Base-by-base conservation (phyloP, 2,888 invertebrate genomes). In the Drosophila paucipuncta region DNA sequence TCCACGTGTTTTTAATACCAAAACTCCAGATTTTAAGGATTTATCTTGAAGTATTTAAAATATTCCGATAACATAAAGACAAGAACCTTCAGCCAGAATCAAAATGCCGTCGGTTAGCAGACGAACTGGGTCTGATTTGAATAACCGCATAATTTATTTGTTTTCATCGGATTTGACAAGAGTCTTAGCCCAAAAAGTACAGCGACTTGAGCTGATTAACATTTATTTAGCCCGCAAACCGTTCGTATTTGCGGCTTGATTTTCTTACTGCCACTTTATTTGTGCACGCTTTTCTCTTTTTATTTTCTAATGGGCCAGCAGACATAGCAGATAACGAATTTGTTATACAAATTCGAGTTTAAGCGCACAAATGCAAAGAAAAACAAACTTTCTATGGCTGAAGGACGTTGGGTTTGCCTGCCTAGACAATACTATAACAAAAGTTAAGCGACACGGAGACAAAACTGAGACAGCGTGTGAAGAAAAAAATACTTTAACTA, bases 191-290 rank as follows among this genome's bases (percentile, higher is more conserved):
- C 53, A 33, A 71, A 67, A 63, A 86, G 83, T 73, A 74, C 91
- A 89, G 78, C 89, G 81, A 90, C 85, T 85, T 69, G 69, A 68
- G 82, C 90, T 87, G 84, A 82, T 87, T 91, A 84, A 75, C 85
- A 91, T 85, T 85, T 91, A 76, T 89, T 83, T 81, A 66, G 82
- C 70, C 69, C 70, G 62, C 75, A 82, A 67, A 50, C 50, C 70
- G 54, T 43, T 64, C 49, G 66, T 67, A 74, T 74, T 58, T 58
- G 43, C 53, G 50, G 55, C 41, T 62, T 54, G 59, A 68, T 64
- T 52, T 68, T 78, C 43, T 60, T 37, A 54, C 33, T 33, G 59
- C 55, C 37, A 66, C 30, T 71, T 64, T 53, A 31, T 43, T 53
- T 58, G 63, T 47, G 16, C 25, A 11, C 18, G 35, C 18, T 25